Conservation (phyloP, 2,888 invertebrate species). For the Drosophila neonasuta region DNA sequence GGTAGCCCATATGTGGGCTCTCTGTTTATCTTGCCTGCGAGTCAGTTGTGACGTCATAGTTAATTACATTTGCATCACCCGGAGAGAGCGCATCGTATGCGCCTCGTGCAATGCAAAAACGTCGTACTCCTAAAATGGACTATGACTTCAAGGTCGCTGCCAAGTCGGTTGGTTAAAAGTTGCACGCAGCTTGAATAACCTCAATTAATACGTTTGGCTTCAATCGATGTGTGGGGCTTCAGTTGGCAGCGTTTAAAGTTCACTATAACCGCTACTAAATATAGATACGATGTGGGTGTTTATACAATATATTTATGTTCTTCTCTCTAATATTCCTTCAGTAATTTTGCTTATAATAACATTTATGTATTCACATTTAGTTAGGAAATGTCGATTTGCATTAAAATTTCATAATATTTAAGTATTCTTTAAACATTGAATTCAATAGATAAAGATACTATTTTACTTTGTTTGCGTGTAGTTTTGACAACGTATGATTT, state of each 20-base stretch:
- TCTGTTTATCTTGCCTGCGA: slow-evolving; percentile 46
- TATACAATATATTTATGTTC: too few relatives aligned
- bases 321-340: too few relatives aligned
- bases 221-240: slow-evolving; percentile 29
- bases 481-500: neutral
- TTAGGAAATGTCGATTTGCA: too few relatives aligned
- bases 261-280: slow-evolving; percentile 9
- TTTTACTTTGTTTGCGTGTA: too few relatives aligned
- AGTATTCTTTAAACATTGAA: too few relatives aligned
- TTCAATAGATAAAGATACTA: too few relatives aligned
- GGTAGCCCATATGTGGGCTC: slow-evolving; percentile 19
- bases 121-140: slow-evolving; percentile 21
- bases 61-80: slow-evolving; percentile 24
- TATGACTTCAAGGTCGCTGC: slow-evolving; percentile 42
- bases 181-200: slow-evolving; percentile 26
- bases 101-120: slow-evolving; percentile 5
- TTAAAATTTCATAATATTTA: too few relatives aligned
- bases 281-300: neutral
- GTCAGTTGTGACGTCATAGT: slow-evolving; percentile 51
- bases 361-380: too few relatives aligned
- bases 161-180: slow-evolving; percentile 15
- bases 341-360: too few relatives aligned
- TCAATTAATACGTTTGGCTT: slow-evolving; percentile 23
- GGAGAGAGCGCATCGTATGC: slow-evolving; percentile 9
- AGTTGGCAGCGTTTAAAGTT: slow-evolving; percentile 8